Conservation (phyloP, 1,140 invertebrate genomes). For the Tetragnatha versicolor region DNA sequence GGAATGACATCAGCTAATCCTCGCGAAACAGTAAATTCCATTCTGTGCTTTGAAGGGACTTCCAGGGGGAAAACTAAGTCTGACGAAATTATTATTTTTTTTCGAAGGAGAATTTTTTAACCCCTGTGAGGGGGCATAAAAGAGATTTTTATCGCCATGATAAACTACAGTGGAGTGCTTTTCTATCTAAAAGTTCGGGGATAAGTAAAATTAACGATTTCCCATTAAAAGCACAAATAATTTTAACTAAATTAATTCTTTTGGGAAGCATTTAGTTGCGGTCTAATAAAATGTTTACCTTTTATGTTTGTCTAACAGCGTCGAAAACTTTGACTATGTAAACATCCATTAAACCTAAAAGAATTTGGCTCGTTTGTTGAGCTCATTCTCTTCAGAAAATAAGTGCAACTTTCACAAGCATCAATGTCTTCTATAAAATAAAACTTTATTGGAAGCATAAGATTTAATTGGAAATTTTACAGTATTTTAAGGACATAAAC, state of each 20-base stretch:
- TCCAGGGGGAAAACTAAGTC: not conserved
- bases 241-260: conserved; percentile 10
- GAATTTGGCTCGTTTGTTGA: too few relatives aligned
- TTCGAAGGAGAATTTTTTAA: not conserved
- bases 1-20: conserved; percentile 17
- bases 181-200: not conserved
- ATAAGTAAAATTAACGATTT: conserved; percentile 1
- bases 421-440: too few relatives aligned
- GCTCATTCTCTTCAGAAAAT: too few relatives aligned
- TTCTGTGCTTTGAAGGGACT: conserved; percentile 8
- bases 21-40: conserved; percentile 30
- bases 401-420: too few relatives aligned
- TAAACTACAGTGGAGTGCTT: not conserved
- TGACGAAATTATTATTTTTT: not conserved
- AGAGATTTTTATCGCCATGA: conserved; percentile 6
- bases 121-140: not conserved
- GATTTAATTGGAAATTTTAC: too few relatives aligned
- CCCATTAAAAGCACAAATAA: not conserved
- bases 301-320: too few relatives aligned
- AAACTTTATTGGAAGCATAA: too few relatives aligned
- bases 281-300: too few relatives aligned
- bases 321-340: too few relatives aligned
- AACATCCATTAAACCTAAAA: too few relatives aligned
- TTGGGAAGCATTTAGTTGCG: too few relatives aligned
- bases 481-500: too few relatives aligned